A percentile compares a stretch with the other conserved stretches of the same genome.
Evolutionary conservation across 2,113 vertebrate species (phyloP).

Genomic region (Microcebus lehilahytsara): DNA sequence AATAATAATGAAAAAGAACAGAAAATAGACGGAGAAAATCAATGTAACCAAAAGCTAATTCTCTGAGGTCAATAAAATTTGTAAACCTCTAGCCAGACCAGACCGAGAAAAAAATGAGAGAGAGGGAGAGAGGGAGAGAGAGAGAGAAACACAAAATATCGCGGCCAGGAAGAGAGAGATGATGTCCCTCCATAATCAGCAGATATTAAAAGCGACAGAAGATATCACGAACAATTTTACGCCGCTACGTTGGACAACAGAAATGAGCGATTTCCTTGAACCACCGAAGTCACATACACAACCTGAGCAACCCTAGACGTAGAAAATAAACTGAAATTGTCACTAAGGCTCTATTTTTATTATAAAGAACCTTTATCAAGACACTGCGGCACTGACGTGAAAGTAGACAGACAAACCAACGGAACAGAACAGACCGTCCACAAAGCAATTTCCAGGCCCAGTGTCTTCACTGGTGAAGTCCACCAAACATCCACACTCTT

Average conservation of each 20-base stretch:
- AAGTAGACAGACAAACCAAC: not conserved
- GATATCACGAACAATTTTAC: not conserved
- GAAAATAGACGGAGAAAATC: not conserved
- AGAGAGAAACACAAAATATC: not conserved
- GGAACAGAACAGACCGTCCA: too few species aligned
- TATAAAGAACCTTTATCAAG: not conserved
- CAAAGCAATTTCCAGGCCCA: not conserved
- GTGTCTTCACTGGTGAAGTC: not conserved
- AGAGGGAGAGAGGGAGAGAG: accelerated
- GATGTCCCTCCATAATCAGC: not conserved
- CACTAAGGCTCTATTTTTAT: not conserved
- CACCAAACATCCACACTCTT: not conserved
- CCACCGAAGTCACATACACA: not conserved
- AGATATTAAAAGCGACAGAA: not conserved
- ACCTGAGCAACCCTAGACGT: not conserved
- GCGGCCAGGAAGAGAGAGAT: not conserved
- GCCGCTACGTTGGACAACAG: too few species aligned
- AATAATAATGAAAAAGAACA: not conserved
- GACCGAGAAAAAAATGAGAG: too few species aligned
- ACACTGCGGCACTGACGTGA: too few species aligned
- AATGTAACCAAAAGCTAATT: not conserved
- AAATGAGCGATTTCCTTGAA: not conserved
- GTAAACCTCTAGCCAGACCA: not conserved
- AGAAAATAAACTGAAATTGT: not conserved
- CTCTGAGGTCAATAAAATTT: not conserved